A percentile compares a stretch with the other conserved stretches of the same genome.
Conservation (phyloP, 2,888 invertebrate genomes). For the Horisme vitalbata region DNA sequence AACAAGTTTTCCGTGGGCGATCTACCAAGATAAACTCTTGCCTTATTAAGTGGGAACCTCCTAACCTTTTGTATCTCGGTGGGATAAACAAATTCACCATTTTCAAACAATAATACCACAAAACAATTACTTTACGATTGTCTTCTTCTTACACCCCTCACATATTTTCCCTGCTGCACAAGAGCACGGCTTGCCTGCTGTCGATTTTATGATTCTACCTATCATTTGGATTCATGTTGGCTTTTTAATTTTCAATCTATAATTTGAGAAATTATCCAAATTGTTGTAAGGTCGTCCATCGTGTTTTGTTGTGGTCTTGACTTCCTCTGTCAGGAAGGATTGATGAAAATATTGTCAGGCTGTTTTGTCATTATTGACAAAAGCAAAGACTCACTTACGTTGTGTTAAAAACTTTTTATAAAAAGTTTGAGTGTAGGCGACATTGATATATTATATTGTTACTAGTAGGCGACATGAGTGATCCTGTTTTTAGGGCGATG, state of each 20-base stretch:
- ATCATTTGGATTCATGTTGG: slow-evolving; percentile 29
- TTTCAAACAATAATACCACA: slow-evolving; percentile 18
- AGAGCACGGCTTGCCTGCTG: slow-evolving; percentile 35
- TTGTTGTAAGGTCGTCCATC: slow-evolving; percentile 22
- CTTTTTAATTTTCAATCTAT: slow-evolving; percentile 5
- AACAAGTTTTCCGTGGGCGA: too few species aligned
- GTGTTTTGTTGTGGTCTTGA: slow-evolving; percentile 13
- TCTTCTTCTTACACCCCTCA: slow-evolving; percentile 35
- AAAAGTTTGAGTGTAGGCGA: too few species aligned
- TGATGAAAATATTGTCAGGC: too few species aligned
- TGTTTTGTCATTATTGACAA: too few species aligned
- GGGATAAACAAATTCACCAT: slow-evolving; percentile 40
- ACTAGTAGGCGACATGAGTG: too few species aligned
- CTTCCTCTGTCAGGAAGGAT: background rate
- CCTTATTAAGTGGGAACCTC: background rate
- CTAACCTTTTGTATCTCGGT: slow-evolving; percentile 45
- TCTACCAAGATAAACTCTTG: too few species aligned
- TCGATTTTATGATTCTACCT: slow-evolving; percentile 34
- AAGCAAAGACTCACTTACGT: too few species aligned
- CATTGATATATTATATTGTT: too few species aligned
- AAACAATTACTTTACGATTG: slow-evolving; percentile 41
- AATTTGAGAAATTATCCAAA: slow-evolving; percentile 22
- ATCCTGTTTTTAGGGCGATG: too few species aligned
- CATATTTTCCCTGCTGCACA: slow-evolving; percentile 37
- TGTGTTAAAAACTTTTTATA: too few species aligned